Evolutionary conservation across 2,888 invertebrate species (phyloP), one percentile per base, ranked within the genome.

Genomic region (Melipona bicolor): DNA sequence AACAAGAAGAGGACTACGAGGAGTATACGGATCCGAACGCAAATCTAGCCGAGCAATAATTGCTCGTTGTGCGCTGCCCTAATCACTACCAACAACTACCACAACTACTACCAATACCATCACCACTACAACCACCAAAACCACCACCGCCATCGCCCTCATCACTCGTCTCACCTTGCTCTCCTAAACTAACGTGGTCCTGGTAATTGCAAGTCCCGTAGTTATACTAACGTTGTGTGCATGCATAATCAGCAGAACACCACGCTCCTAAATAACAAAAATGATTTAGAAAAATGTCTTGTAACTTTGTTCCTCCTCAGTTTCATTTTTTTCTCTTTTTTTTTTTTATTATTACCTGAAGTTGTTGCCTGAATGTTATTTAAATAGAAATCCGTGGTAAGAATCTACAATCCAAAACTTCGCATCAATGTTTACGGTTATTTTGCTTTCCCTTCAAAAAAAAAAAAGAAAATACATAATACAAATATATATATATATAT

Each of bases 1-100:
- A 96, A 86, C 94, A 90, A 93, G 96, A 92, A 94, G 95, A 95
- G 75, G 95, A 95, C 59, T 96, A 96, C 90, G 96, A 96, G 84
- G 96, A 96, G 61, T 91, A 96, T 95, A 95, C 96, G 68, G 96
- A 96, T 81, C 91, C 92, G 77, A 94, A 91, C 85, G 94, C 92
- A 88, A 94, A 94, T 89, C 91, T 93, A 90, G 93, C 94, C 79
- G 94, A 94, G 90, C 92, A 94, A 94, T 93, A 94, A 83, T 93
- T 85, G 85, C 87, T 88, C 88, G 84, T 90, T 89, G 89, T 87
- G 89, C 90, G 89, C 88, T 90, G 91, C 90, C 89, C 89, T 90
- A 90, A 89, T 91, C 90, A 91, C 87, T 90, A 90, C 88, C 88
- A 88, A 85, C 85, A 82, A 87, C 87, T 69, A 88, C 84, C 64